Evolutionary conservation across 2,797 vertebrate species (phyloP), one percentile per base, ranked within the genome.

Genomic region (Chromobotia macracanthus): DNA sequence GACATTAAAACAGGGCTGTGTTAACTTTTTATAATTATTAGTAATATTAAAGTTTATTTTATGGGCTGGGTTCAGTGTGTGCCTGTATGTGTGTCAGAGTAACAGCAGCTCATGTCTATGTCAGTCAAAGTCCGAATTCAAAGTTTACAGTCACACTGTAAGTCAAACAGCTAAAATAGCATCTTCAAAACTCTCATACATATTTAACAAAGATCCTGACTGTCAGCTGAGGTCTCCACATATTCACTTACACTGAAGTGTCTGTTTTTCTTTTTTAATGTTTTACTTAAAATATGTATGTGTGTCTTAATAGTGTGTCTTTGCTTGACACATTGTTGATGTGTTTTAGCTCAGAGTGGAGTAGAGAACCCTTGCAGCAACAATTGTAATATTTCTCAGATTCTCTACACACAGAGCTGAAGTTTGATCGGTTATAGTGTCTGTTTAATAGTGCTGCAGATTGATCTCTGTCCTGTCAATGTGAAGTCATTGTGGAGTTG

Each of bases 131-230:
- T 28, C 28, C 4, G 31, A 68, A 48, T 48, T 3, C 16, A 77
- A n/a, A n/a, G n/a, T n/a, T 58, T 19, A 35, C 0, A 46, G 63
- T 48, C 21, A 0, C 51, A 48, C 23, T 31, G 2, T 15, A 46
- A 68, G 35, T 77, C 38, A 68, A 31, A 77, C n/a, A 69, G 56
- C 65, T 70, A 56, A 77, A 77, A 38, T 28, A 38, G 25, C 69
- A 44, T 65, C 44, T 61, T 72, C 16, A 77, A 35, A 28, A 28
- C 28, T 60, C 51, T 72, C 41, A 82, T 82, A 64, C 28, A 78
- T 81, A 72, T 72, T 77, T 77, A 65, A 72, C 38, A 38, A 66
- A 73, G 70, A 46, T 46, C 11, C 67, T 18, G 31, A 41, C 18
- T 67, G 60, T 19, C 46, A 46, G 9, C 25, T 16, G 25, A 28